Base-by-base conservation (phyloP, 2,113 vertebrate genomes). In the Struthio camelus region DNA sequence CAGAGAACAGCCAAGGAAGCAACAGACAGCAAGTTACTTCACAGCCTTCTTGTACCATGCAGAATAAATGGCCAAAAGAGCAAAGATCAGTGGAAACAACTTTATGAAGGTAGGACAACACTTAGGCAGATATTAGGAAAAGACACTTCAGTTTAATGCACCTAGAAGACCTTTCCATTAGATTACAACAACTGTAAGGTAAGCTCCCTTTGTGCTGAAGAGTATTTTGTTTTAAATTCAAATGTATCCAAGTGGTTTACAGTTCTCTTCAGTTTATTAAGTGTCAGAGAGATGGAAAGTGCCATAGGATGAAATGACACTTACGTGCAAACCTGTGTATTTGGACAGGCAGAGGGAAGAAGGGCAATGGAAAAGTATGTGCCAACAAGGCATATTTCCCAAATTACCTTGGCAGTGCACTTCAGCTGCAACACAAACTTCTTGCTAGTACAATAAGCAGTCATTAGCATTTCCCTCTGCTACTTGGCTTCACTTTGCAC, bases 181-280 rank as follows among this genome's bases (percentile, higher is more conserved):
- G 28, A 59, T 59, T 78, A 19, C 0, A 87, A 25, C 32, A 84
- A 46, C 62, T 70, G 62, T 66, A 73, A 89, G 4, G 25, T 53
- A 87, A 71, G 85, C 64, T 87, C 84, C 69, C 48, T 91, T 82
- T 67, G 6, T 9, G 64, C 58, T 59, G 42, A 92, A 84, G 58
- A 14, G 30, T 38, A 65, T 73, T 84, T 78, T 30, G 64, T 84
- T 97, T 92, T 56, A 85, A 90, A 78, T 70, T 96, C 38, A 78
- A 77, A 85, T 20, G 20, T 13, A 70, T 36, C 70, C 62, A 70
- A 62, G 46, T 62, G 91, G 51, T 36, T 91, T 77, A 59, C 27
- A 85, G 59, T 70, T 91, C 38, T 91, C 58, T 80, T 65, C 64
- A 62, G 38, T 66, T 91, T 77, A 72, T n/a, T 38, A 73, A 58